A percentile compares a stretch with the other conserved stretches of the same genome.
Conservation (phyloP, 2,797 vertebrate species). For the Cheracebus regulus region DNA sequence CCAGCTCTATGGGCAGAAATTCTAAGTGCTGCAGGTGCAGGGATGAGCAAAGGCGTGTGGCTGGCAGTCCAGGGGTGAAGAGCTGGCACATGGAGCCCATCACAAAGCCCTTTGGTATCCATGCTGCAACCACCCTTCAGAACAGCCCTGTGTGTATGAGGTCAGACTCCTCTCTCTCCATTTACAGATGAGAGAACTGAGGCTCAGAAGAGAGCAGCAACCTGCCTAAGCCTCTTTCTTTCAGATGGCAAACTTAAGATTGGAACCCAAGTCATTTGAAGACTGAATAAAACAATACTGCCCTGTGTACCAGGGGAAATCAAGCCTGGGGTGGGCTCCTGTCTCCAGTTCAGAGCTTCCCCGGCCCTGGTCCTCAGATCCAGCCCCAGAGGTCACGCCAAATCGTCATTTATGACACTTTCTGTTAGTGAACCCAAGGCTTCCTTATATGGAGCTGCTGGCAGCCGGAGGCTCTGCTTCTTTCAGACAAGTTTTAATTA, state of each 20-base stretch:
- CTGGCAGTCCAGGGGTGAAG: background rate
- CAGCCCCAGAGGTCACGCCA: background rate
- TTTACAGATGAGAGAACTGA: background rate
- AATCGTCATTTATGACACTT: background rate
- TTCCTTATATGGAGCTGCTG: background rate
- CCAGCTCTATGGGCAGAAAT: accelerated
- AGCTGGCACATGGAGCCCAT: accelerated
- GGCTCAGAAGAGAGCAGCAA: background rate
- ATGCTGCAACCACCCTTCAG: background rate
- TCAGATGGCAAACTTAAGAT: background rate
- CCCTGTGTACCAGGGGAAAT: background rate
- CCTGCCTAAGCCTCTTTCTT: background rate
- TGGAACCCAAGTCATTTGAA: background rate
- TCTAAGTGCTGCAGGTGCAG: background rate
- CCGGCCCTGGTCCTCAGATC: background rate
- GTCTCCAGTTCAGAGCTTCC: background rate
- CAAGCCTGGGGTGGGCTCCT: background rate
- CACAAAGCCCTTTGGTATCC: no score
- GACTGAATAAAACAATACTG: background rate
- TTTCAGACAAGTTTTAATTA: background rate
- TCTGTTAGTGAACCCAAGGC: background rate
- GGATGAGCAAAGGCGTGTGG: accelerated
- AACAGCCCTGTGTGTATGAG: accelerated
- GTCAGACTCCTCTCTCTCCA: background rate
- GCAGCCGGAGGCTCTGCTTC: background rate